These are phyloP conservation scores for Phainopepla nitens DNA, from an alignment of 2,113 vertebrate genomes.

Conservation along the genomic window DNA sequence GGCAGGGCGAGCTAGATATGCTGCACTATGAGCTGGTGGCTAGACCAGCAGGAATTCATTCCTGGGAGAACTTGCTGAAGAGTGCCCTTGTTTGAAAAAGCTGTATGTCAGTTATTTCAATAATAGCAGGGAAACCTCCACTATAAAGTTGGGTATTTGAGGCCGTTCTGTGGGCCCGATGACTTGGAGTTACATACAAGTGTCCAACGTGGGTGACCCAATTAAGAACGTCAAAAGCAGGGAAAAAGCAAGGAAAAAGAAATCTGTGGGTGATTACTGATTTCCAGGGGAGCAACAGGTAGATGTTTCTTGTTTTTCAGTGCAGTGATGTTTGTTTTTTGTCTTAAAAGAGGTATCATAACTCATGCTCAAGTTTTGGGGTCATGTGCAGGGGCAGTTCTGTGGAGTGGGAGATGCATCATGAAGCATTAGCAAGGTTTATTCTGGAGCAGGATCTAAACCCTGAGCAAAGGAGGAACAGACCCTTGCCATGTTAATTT, in stretches of 20 bases:
- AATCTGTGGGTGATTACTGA: not conserved
- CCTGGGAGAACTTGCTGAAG: not conserved
- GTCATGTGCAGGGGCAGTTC: not conserved
- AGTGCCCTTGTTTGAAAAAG: not conserved
- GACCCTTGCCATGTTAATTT: not conserved
- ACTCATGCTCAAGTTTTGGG: not conserved
- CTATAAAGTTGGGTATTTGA: not conserved
- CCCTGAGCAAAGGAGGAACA: not conserved
- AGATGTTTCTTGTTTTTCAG: not conserved
- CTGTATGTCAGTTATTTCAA: not conserved
- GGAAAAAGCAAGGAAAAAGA: not conserved
- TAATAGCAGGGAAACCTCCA: not conserved
- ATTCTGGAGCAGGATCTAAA: not conserved
- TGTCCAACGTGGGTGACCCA: not conserved
- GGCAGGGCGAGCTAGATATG: rapidly evolving
- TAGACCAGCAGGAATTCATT: not conserved
- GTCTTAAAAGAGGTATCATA: not conserved
- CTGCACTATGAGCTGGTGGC: not conserved
- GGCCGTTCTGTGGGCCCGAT: not conserved
- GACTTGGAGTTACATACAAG: not conserved
- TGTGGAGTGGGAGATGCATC: not conserved
- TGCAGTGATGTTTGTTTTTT: not conserved
- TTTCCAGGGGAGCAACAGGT: not conserved
- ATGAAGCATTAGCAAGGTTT: not conserved
- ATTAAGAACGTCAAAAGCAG: not conserved